These are phyloP conservation scores for Ochlodes sylvanus DNA, from an alignment of 2,888 invertebrate genomes.

Conservation along the genomic window DNA sequence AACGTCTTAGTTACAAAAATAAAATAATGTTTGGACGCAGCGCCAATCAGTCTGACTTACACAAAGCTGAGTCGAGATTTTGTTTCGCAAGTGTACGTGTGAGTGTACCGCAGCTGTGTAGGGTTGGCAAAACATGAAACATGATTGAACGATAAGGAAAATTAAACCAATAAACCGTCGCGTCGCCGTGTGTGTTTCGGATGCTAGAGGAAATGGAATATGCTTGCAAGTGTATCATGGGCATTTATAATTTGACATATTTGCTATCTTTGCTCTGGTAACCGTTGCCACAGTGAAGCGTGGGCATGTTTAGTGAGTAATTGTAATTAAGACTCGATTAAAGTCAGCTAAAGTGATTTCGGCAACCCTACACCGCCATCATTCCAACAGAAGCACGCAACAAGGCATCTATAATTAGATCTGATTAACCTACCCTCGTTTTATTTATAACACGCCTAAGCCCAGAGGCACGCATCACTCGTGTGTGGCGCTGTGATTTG, in stretches of 20 bases:
- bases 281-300: too few species aligned
- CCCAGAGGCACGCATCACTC: not conserved
- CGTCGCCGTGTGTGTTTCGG: too few species aligned
- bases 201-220: too few species aligned
- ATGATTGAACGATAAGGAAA: not conserved
- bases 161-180: not conserved
- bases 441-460: constrained; percentile 14
- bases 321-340: too few species aligned
- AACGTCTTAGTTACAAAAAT: constrained; percentile 1
- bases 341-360: too few species aligned
- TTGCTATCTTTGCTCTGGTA: too few species aligned
- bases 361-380: not conserved
- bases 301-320: too few species aligned
- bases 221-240: too few species aligned
- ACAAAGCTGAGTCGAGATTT: constrained; percentile 13
- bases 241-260: too few species aligned
- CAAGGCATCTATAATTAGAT: constrained; percentile 19
- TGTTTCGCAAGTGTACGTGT: constrained; percentile 23
- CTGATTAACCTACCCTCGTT: constrained; percentile 20
- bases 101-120: not conserved
- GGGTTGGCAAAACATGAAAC: constrained; percentile 4
- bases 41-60: constrained; percentile 25
- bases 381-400: constrained; percentile 4
- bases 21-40: not conserved
- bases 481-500: not conserved